Percentiles rank a stretch among this genome's conserved stretches.
Evolutionary conservation across 2,888 invertebrate genomes (phyloP).

Genomic region (Dolichopus griseipennis): DNA sequence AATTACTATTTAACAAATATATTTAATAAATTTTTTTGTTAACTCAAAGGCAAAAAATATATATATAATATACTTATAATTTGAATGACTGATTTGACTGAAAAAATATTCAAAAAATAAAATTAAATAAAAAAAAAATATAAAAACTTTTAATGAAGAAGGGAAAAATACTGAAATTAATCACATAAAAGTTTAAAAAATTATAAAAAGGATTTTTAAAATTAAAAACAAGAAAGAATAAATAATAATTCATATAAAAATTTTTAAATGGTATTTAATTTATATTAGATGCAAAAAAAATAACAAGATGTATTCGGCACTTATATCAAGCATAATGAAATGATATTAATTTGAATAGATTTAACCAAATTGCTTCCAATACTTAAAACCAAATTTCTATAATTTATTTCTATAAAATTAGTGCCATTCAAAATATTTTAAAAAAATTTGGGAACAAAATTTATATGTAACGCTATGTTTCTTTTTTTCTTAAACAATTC

Average conservation of each 20-base stretch:
- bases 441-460: no score
- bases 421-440: no score
- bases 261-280: background rate
- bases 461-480: no score
- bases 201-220: background rate
- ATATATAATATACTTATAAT: background rate
- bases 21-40: background rate
- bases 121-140: background rate
- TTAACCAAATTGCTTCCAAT: no score
- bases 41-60: background rate
- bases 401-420: no score
- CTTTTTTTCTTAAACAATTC: no score
- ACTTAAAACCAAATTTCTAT: no score
- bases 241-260: background rate
- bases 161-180: no score
- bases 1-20: background rate
- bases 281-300: background rate
- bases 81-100: conserved; percentile 3
- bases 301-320: background rate
- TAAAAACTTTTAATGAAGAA: background rate
- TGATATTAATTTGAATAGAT: background rate
- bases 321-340: background rate
- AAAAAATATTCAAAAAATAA: background rate
- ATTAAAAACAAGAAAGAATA: background rate
- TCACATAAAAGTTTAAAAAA: background rate